phyloP scores from a whole-genome alignment of 2,113 vertebrate genomes.

The Pachyramphus minor region DNA sequence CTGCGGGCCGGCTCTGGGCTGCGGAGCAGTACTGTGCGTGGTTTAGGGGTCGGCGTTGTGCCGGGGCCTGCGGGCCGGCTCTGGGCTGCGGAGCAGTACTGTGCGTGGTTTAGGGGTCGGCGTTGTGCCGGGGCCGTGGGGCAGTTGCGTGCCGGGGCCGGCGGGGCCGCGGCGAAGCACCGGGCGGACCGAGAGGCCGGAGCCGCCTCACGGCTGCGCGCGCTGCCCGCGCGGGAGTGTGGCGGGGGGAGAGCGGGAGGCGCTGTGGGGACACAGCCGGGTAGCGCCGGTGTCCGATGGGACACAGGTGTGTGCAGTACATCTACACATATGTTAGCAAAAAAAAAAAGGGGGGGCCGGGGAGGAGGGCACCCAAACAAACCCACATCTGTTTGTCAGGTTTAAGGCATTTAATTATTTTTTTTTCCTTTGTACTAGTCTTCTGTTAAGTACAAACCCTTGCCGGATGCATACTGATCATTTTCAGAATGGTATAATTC shows the following conservation, averaged over 20 bases:
- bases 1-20: no score
- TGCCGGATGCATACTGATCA: not conserved
- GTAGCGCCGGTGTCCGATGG: accelerated
- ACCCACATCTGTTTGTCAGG: not conserved
- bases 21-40: no score
- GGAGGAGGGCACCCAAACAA: not conserved
- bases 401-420: not conserved
- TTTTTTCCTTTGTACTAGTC: no score
- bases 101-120: no score
- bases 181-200: not conserved
- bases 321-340: not conserved
- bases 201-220: not conserved
- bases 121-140: no score
- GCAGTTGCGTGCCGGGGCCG: no score
- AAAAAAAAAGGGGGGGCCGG: no score
- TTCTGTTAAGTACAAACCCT: not conserved
- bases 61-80: no score
- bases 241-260: not conserved
- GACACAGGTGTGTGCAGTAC: no score
- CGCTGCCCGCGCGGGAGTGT: no score
- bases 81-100: no score
- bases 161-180: not conserved
- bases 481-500: not conserved
- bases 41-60: no score
- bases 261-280: accelerated